phyloP scores from a whole-genome alignment of 2,797 vertebrate species.

The Phaenicophaeus curvirostris region DNA sequence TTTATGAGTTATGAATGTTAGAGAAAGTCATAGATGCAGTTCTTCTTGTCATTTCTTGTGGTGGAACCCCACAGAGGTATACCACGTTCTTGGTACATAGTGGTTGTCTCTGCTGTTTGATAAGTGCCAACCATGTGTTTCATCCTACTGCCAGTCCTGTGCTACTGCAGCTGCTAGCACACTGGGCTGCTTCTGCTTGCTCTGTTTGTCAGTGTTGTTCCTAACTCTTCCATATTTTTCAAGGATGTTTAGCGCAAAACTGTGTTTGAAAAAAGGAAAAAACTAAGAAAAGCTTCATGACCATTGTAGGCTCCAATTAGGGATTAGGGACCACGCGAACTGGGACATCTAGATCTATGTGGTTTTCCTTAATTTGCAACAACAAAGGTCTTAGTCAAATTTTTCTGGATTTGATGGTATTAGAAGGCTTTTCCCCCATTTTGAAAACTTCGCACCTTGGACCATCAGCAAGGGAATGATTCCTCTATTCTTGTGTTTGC shows the following conservation, averaged over 20 bases:
- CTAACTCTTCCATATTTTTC: background rate
- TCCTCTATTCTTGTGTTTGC: background rate
- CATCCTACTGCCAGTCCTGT: slow-evolving; percentile 11
- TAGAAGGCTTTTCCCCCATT: background rate
- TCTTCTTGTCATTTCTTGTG: slow-evolving; percentile 46
- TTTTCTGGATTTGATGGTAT: background rate
- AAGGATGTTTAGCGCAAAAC: slow-evolving; percentile 6
- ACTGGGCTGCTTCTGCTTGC: slow-evolving; percentile 13
- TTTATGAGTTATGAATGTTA: slow-evolving; percentile 64
- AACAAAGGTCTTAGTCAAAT: background rate
- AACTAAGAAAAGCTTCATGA: background rate
- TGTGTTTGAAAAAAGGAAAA: background rate
- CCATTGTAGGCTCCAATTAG: background rate
- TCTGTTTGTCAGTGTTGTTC: background rate
- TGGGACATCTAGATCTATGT: background rate
- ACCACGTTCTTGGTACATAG: background rate
- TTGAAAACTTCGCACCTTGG: background rate
- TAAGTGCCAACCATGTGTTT: slow-evolving; percentile 43
- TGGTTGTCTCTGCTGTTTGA: background rate
- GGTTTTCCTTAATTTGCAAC: background rate
- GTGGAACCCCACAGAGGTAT: background rate
- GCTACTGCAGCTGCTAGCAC: slow-evolving; percentile 5
- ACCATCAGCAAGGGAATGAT: background rate
- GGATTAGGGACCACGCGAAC: background rate
- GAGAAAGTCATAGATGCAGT: slow-evolving; percentile 24